These are phyloP conservation scores for Drosophila basisetae DNA, from an alignment of 2,888 invertebrate species.

Conservation along the genomic window DNA sequence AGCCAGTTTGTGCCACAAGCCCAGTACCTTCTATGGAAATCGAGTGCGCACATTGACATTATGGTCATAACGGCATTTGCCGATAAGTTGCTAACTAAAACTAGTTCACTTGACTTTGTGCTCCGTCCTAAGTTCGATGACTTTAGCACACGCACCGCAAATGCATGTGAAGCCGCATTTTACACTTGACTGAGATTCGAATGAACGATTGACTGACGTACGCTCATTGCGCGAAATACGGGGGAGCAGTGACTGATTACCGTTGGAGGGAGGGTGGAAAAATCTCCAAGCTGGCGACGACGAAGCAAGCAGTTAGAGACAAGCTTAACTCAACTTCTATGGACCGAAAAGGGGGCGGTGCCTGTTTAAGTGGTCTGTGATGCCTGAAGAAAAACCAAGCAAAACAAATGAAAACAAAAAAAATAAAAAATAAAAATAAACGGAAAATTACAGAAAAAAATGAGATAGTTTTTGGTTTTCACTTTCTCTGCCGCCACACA, in stretches of 20 bases:
- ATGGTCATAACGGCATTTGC: neutral
- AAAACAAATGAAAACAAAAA: constrained; percentile 14
- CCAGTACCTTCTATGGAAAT: neutral
- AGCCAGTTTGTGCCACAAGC: neutral
- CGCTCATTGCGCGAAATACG: constrained; percentile 25
- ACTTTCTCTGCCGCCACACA: constrained; percentile 65
- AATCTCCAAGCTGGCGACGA: constrained; percentile 8
- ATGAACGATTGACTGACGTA: constrained; percentile 24
- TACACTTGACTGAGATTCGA: constrained; percentile 55
- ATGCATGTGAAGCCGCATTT: constrained; percentile 55
- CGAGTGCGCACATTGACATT: constrained; percentile 1
- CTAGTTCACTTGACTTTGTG: neutral
- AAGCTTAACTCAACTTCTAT: constrained; percentile 49
- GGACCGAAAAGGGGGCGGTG: constrained; percentile 16
- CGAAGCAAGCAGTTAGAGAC: constrained; percentile 32
- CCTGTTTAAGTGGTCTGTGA: constrained; percentile 37
- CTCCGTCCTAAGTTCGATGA: constrained; percentile 54
- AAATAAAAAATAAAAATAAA: constrained; percentile 24
- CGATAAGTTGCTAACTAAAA: constrained; percentile 1
- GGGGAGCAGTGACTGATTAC: neutral
- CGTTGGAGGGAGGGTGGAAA: neutral
- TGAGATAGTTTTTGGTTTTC: constrained; percentile 51
- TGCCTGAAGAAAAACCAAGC: constrained; percentile 29
- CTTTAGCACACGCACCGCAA: constrained; percentile 34
- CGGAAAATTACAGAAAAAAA: constrained; percentile 63